phyloP scores from a whole-genome alignment of 2,113 vertebrate genomes.

The Cariama cristata region DNA sequence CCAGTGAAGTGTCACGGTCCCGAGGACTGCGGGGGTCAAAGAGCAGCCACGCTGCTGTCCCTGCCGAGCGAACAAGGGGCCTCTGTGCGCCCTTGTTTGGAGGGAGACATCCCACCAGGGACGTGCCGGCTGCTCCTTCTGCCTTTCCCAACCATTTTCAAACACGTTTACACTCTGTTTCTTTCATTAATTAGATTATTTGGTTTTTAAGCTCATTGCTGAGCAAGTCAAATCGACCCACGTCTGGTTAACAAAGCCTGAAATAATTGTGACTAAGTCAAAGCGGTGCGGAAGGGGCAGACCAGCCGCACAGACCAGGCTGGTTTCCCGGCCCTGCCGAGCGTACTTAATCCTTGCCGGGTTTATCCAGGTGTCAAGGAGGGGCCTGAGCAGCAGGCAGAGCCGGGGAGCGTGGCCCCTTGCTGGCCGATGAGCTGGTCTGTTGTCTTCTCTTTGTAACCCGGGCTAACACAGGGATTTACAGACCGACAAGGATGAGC shows the following conservation, averaged over 20 bases:
- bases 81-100: neutral
- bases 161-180: constrained; percentile 50
- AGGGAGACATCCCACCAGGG: neutral
- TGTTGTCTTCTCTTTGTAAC: neutral
- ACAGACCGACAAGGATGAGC: neutral
- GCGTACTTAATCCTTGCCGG: neutral
- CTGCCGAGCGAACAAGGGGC: neutral
- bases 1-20: neutral
- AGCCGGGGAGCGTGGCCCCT: neutral
- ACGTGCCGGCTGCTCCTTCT: neutral
- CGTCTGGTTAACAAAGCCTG: constrained; percentile 31
- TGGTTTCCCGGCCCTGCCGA: neutral
- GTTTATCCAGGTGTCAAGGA: neutral
- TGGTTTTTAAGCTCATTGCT: constrained; percentile 42
- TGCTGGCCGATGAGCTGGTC: neutral
- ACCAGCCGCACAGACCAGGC: neutral
- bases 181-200: constrained; percentile 58
- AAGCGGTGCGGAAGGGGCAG: neutral
- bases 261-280: constrained; percentile 16
- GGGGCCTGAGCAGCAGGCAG: neutral
- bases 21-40: neutral
- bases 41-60: neutral
- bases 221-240: constrained; percentile 39
- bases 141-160: constrained; percentile 19
- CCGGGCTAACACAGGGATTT: neutral